Conservation (phyloP, 1,140 invertebrate species). For the Ganaspis sp. region DNA sequence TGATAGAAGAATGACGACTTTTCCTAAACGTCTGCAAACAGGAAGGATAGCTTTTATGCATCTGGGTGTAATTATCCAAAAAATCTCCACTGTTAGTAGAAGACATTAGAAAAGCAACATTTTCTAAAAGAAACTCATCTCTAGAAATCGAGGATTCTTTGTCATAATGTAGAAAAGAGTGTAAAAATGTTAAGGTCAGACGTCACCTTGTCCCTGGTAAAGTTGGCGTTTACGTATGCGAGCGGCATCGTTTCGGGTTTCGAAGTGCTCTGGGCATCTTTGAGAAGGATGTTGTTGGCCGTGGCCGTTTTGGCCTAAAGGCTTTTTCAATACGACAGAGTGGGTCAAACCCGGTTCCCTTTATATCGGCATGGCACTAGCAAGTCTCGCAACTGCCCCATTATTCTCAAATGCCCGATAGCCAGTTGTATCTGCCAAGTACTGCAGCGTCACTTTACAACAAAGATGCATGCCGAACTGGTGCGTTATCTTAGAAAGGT, state of each 20-base stretch:
- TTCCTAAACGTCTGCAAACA: no score
- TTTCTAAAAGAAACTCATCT: neutral
- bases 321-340: conserved; percentile 60
- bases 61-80: no score
- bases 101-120: no score
- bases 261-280: conserved; percentile 59
- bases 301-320: conserved; percentile 63
- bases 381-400: conserved; percentile 62
- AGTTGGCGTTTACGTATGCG: conserved; percentile 67
- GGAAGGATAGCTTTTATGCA: no score
- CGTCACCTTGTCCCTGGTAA: conserved; percentile 68
- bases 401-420: conserved; percentile 69
- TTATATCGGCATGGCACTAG: conserved; percentile 59
- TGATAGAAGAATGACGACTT: no score
- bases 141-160: neutral
- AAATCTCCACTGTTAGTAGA: no score
- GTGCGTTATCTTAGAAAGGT: conserved; percentile 55
- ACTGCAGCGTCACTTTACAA: conserved; percentile 66
- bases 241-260: conserved; percentile 63
- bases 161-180: neutral
- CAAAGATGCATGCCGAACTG: conserved; percentile 46
- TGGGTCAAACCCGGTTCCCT: conserved; percentile 54
- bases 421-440: conserved; percentile 64
- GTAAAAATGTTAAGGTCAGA: conserved; percentile 53
- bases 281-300: conserved; percentile 69